A percentile compares a stretch with the other conserved stretches of the same genome.
These are phyloP conservation scores for Cephus nigrinus DNA, from an alignment of 2,888 invertebrate species.

Conservation along the genomic window DNA sequence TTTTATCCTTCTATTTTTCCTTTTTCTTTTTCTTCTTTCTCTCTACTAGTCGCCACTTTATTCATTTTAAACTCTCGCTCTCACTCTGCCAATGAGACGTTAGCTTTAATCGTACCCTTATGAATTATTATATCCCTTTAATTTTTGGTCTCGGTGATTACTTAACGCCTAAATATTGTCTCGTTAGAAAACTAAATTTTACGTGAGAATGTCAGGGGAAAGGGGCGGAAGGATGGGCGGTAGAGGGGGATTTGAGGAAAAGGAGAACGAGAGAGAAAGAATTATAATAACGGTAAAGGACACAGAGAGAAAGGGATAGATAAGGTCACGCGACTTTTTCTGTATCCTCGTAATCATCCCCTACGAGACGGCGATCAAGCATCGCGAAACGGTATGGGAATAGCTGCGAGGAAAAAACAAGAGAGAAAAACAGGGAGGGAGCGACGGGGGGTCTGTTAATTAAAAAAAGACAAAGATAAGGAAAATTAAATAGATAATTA, in stretches of 20 bases:
- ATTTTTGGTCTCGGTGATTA: slow-evolving; percentile 62
- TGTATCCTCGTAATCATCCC: not conserved
- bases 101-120: slow-evolving; percentile 32
- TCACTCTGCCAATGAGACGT: slow-evolving; percentile 14
- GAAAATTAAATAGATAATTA: slow-evolving; percentile 16
- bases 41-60: slow-evolving; percentile 5
- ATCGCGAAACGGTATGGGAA: not conserved
- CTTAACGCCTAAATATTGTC: slow-evolving; percentile 64
- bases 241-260: not conserved
- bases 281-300: not conserved
- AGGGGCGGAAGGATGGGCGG: not conserved
- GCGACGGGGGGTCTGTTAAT: not conserved
- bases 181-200: slow-evolving; percentile 47
- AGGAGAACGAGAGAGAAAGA: not conserved
- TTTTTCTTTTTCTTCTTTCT: slow-evolving; percentile 9
- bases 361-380: not conserved
- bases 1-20: slow-evolving; percentile 27
- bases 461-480: slow-evolving; percentile 2
- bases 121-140: slow-evolving; percentile 51
- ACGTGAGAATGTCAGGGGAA: slow-evolving; percentile 5
- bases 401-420: not conserved
- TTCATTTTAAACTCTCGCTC: slow-evolving; percentile 6
- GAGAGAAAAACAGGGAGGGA: not conserved
- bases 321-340: not conserved
- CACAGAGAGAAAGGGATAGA: not conserved